Evolutionary conservation across 2,113 vertebrate genomes (phyloP).

Genomic region (Cyanoderma ruficeps): DNA sequence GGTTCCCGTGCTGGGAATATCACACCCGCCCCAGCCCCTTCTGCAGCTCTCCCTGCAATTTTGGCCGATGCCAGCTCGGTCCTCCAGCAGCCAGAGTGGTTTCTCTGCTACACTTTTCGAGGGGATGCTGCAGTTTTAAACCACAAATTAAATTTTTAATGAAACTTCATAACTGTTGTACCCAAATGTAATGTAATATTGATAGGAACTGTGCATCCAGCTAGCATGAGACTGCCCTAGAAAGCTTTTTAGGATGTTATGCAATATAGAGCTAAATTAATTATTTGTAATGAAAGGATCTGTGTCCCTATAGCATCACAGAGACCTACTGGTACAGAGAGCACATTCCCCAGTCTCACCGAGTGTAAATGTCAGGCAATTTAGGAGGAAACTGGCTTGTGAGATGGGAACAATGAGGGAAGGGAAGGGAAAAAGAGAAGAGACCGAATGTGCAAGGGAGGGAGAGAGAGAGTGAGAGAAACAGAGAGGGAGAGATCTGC

Average conservation of each 20-base stretch:
- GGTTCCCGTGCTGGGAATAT: accelerated
- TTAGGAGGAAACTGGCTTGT: background rate
- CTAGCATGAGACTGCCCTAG: constrained; percentile 66
- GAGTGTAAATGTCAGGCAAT: constrained; percentile 33
- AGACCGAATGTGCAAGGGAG: background rate
- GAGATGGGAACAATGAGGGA: background rate
- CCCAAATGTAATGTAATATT: constrained; percentile 73
- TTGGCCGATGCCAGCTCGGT: background rate
- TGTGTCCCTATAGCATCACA: constrained; percentile 42
- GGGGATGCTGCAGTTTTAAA: constrained; percentile 71
- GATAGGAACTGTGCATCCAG: constrained; percentile 72
- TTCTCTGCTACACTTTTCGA: constrained; percentile 59
- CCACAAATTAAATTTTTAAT: constrained; percentile 82
- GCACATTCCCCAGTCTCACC: background rate
- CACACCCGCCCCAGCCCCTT: background rate
- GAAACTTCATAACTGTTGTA: constrained; percentile 72
- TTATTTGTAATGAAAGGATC: constrained; percentile 76
- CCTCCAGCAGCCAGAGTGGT: background rate
- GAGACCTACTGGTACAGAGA: constrained; percentile 43
- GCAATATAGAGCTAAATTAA: constrained; percentile 76
- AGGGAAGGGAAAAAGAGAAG: background rate
- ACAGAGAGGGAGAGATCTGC: constrained; percentile 18
- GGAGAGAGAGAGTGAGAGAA: background rate
- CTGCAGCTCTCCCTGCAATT: background rate
- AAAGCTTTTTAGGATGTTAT: constrained; percentile 80